Evolutionary conservation across 2,888 invertebrate genomes (phyloP), one percentile per base, ranked within the genome.

Genomic region (Spisula subtruncata): DNA sequence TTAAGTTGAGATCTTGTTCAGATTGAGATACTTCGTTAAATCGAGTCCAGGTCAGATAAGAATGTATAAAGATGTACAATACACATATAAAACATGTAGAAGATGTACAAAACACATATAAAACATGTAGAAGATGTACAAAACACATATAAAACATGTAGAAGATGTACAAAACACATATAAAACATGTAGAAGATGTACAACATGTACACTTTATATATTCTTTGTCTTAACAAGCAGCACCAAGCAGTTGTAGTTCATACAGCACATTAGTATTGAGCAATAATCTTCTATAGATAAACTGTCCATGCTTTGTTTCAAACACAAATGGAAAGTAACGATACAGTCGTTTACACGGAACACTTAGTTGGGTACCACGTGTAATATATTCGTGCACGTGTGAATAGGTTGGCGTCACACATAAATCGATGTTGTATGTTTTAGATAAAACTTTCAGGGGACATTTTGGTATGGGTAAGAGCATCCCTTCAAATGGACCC

Each of bases 321-420:
- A 90, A 88, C 14, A 92, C 92, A 91, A 92, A 92, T 6, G 92
- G 89, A 86, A 89, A 90, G 79, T 86, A 91, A 18, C 84, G n/a
- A 80, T 82, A 66, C 8, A 92, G 48, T 41, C 88, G 48, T 75
- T 85, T 83, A 56, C 92, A 92, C 46, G 92, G 90, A 20, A 92
- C 25, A 1, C 89, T 91, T 1, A 88, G 12, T 41, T 90, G 88
- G 20, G 25, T 71, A 46, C 20, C 51, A 5, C 66, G n/a, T 12
- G 54, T 56, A 8, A 51, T n/a, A 29, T 32, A 41, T 32, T 91
- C 86, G 56, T 48, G 12, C 54, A 88, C 81, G 54, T 91, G 91
- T 8, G 91, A 91, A 54, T 75, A 91, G n/a, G 81, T 71, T 32
- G 91, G 54, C 48, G 86, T 92, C 16, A 89, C 87, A 71, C 93